Evolutionary conservation across 2,113 vertebrate genomes (phyloP).

Genomic region (Perognathus longimembris): DNA sequence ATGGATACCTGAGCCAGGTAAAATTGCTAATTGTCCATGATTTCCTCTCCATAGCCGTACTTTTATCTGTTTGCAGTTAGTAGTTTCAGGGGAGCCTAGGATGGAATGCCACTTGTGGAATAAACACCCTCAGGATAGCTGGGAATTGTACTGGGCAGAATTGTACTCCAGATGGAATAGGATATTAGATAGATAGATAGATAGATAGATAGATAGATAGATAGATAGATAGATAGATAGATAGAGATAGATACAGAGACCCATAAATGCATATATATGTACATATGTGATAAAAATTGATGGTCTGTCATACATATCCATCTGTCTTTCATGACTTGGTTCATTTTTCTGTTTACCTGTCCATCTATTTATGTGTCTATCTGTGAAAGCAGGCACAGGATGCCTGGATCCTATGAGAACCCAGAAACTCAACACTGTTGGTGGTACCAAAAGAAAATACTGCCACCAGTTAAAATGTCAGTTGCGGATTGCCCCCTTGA

Average conservation of each 20-base stretch:
- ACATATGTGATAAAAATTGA: neutral
- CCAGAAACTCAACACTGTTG: slow-evolving; percentile 82
- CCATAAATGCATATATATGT: too few relatives aligned
- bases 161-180: too few relatives aligned
- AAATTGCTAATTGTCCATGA: neutral
- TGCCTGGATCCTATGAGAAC: neutral
- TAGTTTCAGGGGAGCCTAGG: rapidly evolving
- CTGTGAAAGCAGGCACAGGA: neutral
- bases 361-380: neutral
- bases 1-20: too few relatives aligned
- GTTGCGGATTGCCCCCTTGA: slow-evolving; percentile 91
- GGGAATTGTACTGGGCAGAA: neutral
- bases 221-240: too few relatives aligned
- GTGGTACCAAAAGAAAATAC: slow-evolving; percentile 86
- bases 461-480: slow-evolving; percentile 91
- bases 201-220: too few relatives aligned
- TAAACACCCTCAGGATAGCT: neutral
- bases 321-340: too few relatives aligned
- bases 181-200: too few relatives aligned
- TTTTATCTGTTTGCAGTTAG: neutral
- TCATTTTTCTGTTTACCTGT: neutral
- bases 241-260: neutral
- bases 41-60: neutral
- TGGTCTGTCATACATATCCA: neutral
- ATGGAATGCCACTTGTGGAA: rapidly evolving